Evolutionary conservation across 2,888 invertebrate species (phyloP).

Genomic region (Chromoteleia sp.): DNA sequence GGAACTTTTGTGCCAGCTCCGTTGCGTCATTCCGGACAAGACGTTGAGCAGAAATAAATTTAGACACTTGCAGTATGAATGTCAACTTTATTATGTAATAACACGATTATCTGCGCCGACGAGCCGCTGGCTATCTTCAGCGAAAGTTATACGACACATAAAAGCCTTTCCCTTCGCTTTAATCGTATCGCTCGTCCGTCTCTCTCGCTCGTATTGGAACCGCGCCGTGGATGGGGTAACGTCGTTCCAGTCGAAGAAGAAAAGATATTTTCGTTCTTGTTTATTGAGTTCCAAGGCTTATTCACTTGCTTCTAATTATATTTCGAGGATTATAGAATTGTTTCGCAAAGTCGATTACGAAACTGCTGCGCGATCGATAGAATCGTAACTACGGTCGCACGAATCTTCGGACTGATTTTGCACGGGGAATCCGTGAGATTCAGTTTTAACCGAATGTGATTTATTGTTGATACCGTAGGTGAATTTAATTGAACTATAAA

Average conservation of each 20-base stretch:
- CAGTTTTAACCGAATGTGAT: conserved; percentile 27
- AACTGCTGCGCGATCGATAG: conserved; percentile 74
- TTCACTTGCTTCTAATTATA: conserved; percentile 80
- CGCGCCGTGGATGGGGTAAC: conserved; percentile 70
- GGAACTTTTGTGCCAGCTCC: conserved; percentile 28
- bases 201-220: conserved; percentile 55
- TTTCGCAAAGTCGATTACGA: conserved; percentile 82
- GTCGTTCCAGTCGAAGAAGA: conserved; percentile 72
- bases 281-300: conserved; percentile 76
- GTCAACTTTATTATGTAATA: conserved; percentile 60
- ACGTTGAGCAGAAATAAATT: conserved; percentile 39
- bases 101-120: conserved; percentile 77
- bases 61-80: conserved; percentile 45
- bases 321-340: conserved; percentile 84
- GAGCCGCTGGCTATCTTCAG: conserved; percentile 79
- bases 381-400: conserved; percentile 20
- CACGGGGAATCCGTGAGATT: not conserved
- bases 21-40: not conserved
- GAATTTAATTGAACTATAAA: conserved; percentile 33
- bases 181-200: conserved; percentile 62
- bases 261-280: conserved; percentile 82
- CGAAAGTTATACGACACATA: conserved; percentile 57
- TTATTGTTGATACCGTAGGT: not conserved
- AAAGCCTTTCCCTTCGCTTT: conserved; percentile 55
- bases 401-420: conserved; percentile 23